Evolutionary conservation across 2,113 vertebrate genomes (phyloP).

Genomic region (Oriolus oriolus): DNA sequence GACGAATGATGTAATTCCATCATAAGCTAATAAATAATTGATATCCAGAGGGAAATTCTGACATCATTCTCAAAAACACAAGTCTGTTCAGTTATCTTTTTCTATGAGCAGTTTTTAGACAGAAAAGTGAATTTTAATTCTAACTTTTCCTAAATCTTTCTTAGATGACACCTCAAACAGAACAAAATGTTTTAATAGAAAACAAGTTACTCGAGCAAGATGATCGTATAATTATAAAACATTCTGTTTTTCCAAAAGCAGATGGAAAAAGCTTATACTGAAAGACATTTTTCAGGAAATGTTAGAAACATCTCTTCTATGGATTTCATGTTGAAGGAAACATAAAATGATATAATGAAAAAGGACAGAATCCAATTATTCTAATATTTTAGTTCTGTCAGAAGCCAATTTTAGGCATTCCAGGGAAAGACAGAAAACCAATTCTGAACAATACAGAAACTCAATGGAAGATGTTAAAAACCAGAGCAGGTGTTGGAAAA

Average conservation of each 20-base stretch:
- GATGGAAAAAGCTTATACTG: neutral
- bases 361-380: constrained; percentile 40
- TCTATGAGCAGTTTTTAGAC: neutral
- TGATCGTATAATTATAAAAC: neutral
- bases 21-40: neutral
- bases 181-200: neutral
- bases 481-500: constrained; percentile 38
- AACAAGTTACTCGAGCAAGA: constrained; percentile 12
- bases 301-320: constrained; percentile 17
- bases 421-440: neutral
- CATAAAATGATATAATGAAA: constrained; percentile 27
- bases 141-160: neutral
- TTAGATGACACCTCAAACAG: neutral
- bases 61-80: neutral
- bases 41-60: neutral
- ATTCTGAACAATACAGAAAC: neutral
- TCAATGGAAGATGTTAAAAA: constrained; percentile 23
- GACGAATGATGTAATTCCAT: neutral
- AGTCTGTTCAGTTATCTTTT: neutral
- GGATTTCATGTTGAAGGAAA: neutral
- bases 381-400: constrained; percentile 3
- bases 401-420: constrained; percentile 21
- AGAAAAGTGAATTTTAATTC: neutral
- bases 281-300: constrained; percentile 20
- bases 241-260: constrained; percentile 18